Percentiles rank a stretch among this genome's conserved stretches.
These are phyloP conservation scores for Elgonia sp. DNA, from an alignment of 2,888 invertebrate genomes.

Conservation along the genomic window DNA sequence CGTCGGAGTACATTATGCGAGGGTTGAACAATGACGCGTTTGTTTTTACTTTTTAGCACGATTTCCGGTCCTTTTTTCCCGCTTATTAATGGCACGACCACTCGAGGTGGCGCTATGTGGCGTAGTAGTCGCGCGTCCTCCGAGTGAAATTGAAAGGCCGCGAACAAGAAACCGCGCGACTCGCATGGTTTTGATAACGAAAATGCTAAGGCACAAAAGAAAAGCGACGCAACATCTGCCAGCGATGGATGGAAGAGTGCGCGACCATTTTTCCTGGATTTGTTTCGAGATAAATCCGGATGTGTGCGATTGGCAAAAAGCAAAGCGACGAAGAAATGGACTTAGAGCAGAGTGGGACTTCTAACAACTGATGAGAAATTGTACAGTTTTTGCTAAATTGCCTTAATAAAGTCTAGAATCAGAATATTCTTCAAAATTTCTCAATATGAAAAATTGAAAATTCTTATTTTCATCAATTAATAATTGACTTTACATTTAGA, in stretches of 20 bases:
- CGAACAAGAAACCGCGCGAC: conserved; percentile 56
- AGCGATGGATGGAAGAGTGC: conserved; percentile 46
- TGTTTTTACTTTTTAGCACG: conserved; percentile 44
- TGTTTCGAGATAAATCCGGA: conserved; percentile 43
- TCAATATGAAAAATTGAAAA: no score
- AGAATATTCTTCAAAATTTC: no score
- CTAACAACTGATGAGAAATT: no score
- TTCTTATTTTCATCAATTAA: no score
- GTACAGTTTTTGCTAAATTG: no score
- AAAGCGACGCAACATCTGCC: conserved; percentile 62
- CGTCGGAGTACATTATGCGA: conserved; percentile 47
- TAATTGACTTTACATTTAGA: no score
- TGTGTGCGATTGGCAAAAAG: no score
- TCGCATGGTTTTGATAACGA: conserved; percentile 64
- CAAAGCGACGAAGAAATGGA: no score
- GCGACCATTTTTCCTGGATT: conserved; percentile 48
- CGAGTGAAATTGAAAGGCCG: conserved; percentile 54
- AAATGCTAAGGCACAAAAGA: conserved; percentile 52
- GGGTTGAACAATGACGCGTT: conserved; percentile 55
- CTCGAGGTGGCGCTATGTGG: conserved; percentile 17
- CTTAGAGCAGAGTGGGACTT: no score
- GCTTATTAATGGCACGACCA: conserved; percentile 60
- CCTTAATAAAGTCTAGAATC: no score
- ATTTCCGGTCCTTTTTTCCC: conserved; percentile 36
- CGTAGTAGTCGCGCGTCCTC: conserved; percentile 29